Evolutionary conservation across 1,140 invertebrate genomes (phyloP).

Genomic region (Bradynema listronoti): DNA sequence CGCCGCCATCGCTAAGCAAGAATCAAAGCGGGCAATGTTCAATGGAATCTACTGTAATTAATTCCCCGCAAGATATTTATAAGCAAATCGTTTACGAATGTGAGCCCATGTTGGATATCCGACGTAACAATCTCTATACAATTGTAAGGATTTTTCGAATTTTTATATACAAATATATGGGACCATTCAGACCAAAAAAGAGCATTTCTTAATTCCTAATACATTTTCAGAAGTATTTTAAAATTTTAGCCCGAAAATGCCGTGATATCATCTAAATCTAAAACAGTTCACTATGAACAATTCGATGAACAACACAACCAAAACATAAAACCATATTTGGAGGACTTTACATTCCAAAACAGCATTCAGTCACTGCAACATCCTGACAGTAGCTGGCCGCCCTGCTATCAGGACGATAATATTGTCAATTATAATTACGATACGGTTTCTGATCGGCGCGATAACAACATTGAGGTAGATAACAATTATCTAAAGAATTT

Average conservation of each 20-base stretch:
- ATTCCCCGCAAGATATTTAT: conserved; percentile 39
- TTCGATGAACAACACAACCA: too few relatives aligned
- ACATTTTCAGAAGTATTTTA: neutral
- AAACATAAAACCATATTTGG: too few relatives aligned
- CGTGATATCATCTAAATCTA: neutral
- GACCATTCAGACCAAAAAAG: conserved; percentile 7
- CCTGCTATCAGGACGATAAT: too few relatives aligned
- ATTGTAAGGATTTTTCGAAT: neutral
- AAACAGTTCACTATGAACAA: too few relatives aligned
- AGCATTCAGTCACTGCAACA: too few relatives aligned
- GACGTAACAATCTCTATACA: neutral
- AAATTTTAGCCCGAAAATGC: neutral
- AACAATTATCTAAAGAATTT: too few relatives aligned
- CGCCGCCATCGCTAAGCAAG: neutral
- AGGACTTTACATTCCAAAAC: too few relatives aligned
- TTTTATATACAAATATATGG: conserved; percentile 11
- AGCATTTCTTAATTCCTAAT: neutral
- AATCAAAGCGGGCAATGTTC: neutral
- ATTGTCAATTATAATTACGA: too few relatives aligned
- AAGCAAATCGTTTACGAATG: conserved; percentile 39
- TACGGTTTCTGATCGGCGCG: too few relatives aligned
- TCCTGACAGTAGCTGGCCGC: too few relatives aligned
- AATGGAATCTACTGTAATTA: conserved; percentile 3
- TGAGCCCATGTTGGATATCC: conserved; percentile 27
- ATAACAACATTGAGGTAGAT: too few relatives aligned